A percentile compares a stretch with the other conserved stretches of the same genome.
phyloP scores from a whole-genome alignment of 2,113 vertebrate species.

The Pandion haliaetus region DNA sequence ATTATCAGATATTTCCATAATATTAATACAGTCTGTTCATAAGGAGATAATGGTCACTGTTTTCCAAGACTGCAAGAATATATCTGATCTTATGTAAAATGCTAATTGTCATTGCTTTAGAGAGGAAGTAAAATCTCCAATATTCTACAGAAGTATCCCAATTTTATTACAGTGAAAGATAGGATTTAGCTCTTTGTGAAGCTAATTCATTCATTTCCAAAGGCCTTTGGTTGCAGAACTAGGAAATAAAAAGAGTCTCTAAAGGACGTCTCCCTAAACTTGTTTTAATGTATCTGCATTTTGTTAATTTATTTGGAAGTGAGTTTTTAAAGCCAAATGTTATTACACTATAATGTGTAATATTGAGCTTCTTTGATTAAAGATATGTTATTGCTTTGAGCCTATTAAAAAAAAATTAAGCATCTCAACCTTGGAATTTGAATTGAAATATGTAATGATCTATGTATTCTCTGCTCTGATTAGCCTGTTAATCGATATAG shows the following conservation, averaged over 20 bases:
- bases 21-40: not conserved
- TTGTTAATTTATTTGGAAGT: slow-evolving; percentile 30
- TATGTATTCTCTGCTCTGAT: slow-evolving; percentile 4
- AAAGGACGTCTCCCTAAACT: not conserved
- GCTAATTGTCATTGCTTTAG: not conserved
- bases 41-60: not conserved
- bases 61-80: not conserved
- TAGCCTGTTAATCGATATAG: not conserved
- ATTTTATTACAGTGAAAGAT: not conserved
- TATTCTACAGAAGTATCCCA: not conserved
- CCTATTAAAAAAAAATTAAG: slow-evolving; percentile 42
- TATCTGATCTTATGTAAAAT: not conserved
- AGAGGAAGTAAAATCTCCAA: not conserved
- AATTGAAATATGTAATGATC: slow-evolving; percentile 41
- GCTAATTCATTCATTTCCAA: not conserved
- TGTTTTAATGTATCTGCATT: not conserved
- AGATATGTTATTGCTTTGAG: not conserved
- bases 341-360: not conserved
- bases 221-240: not conserved
- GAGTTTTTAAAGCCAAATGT: slow-evolving; percentile 20
- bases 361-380: slow-evolving; percentile 30
- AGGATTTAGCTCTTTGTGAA: not conserved
- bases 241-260: not conserved
- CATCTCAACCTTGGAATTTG: slow-evolving; percentile 12
- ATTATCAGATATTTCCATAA: not conserved